Evolutionary conservation across 2,113 vertebrate genomes (phyloP).

Genomic region (Protobothrops flavoviridis): DNA sequence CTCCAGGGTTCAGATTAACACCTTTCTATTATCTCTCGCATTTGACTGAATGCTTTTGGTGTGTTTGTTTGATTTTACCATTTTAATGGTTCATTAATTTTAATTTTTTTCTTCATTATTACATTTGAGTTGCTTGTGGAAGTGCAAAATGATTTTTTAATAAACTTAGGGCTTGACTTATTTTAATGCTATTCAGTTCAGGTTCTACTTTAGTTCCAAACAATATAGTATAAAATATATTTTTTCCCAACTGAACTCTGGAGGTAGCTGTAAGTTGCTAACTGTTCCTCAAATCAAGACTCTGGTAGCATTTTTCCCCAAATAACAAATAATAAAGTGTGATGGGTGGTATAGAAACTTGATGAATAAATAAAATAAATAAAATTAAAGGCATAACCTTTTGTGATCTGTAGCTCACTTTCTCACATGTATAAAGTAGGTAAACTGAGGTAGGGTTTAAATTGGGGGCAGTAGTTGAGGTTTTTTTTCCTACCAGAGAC

Average conservation of each 20-base stretch:
- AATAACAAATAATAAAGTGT: background rate
- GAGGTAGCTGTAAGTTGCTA: background rate
- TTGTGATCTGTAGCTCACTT: background rate
- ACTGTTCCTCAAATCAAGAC: background rate
- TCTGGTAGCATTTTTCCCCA: background rate
- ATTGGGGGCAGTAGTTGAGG: background rate
- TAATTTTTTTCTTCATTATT: background rate
- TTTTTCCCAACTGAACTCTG: background rate
- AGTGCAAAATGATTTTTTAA: background rate
- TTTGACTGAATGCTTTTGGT: background rate
- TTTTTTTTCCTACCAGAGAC: background rate
- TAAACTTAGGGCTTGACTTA: background rate
- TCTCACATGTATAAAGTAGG: background rate
- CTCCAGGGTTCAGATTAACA: background rate
- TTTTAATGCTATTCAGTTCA: background rate
- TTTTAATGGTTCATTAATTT: background rate
- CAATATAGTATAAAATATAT: background rate
- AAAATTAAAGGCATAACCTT: background rate
- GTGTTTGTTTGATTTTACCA: background rate
- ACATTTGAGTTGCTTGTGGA: background rate
- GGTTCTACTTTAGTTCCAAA: background rate
- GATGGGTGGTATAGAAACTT: background rate
- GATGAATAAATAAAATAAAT: background rate
- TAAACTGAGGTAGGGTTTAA: background rate
- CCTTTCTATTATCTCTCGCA: background rate